A percentile compares a stretch with the other conserved stretches of the same genome.
phyloP scores from a whole-genome alignment of 2,888 invertebrate genomes.

The Leptopilina syphax region DNA sequence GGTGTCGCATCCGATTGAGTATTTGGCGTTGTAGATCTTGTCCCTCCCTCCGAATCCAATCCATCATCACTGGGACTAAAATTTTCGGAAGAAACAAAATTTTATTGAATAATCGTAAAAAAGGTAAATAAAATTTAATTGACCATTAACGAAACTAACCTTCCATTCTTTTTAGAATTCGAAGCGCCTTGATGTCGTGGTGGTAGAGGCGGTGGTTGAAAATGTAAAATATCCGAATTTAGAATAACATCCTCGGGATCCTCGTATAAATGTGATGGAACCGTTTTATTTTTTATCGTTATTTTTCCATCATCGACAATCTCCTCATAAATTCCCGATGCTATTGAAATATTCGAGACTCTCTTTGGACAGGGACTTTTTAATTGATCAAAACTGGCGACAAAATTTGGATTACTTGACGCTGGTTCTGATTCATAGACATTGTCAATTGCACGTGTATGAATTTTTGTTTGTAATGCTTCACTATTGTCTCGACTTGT shows the following conservation, averaged over 20 bases:
- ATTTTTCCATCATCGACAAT: constrained; percentile 77
- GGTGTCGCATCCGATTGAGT: constrained; percentile 65
- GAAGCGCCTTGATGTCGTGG: constrained; percentile 73
- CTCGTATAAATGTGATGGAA: constrained; percentile 56
- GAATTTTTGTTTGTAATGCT: constrained; percentile 22
- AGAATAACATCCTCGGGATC: constrained; percentile 48
- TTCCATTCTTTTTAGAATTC: constrained; percentile 62
- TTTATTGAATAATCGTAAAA: not conserved
- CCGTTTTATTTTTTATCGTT: not conserved
- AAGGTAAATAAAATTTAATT: not conserved
- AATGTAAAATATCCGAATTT: constrained; percentile 62
- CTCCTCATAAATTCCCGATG: constrained; percentile 85
- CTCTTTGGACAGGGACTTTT: constrained; percentile 74
- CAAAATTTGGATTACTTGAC: constrained; percentile 53
- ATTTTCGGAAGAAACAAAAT: constrained; percentile 27
- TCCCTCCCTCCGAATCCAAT: constrained; percentile 68
- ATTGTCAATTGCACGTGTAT: constrained; percentile 65
- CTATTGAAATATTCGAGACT: constrained; percentile 80
- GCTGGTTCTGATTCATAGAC: constrained; percentile 68
- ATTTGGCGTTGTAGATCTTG: constrained; percentile 66
- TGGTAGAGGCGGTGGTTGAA: constrained; percentile 77
- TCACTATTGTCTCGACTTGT: not conserved
- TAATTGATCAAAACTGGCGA: constrained; percentile 60
- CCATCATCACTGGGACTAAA: constrained; percentile 67
- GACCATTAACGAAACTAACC: constrained; percentile 52